Percentiles rank a stretch among this genome's conserved stretches.
Evolutionary conservation across 2,113 vertebrate genomes (phyloP).

Genomic region (Phalacrocorax pelagicus): DNA sequence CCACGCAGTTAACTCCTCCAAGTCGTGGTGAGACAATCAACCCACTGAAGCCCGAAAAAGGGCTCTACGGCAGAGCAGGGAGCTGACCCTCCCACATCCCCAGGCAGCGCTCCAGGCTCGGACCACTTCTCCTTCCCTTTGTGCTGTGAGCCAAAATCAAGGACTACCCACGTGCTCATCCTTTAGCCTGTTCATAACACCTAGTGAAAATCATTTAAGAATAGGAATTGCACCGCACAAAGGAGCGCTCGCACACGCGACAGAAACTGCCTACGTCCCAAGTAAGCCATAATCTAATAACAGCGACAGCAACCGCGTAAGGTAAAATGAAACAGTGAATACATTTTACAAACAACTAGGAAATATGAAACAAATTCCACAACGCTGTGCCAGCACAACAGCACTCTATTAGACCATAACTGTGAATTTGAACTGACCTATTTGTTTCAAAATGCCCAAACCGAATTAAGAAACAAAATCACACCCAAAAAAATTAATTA

Average conservation of each 20-base stretch:
- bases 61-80: background rate
- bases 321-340: background rate
- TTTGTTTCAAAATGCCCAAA: background rate
- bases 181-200: background rate
- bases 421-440: background rate
- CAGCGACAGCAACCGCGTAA: background rate
- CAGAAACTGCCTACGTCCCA: background rate
- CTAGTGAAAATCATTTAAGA: background rate
- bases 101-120: background rate
- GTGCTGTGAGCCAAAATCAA: background rate
- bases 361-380: background rate
- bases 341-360: background rate
- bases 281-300: background rate
- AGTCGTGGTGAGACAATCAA: background rate
- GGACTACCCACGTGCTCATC: background rate
- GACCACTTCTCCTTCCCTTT: background rate
- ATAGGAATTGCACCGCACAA: background rate
- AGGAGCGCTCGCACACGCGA: fast-evolving
- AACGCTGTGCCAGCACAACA: background rate
- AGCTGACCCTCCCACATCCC: background rate
- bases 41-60: background rate
- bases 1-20: background rate
- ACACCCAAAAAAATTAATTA: background rate
- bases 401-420: background rate
- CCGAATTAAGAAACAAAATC: background rate